Percentiles rank a stretch among this genome's conserved stretches.
Evolutionary conservation across 2,113 vertebrate genomes (phyloP).

Genomic region (Platichthys stellatus): DNA sequence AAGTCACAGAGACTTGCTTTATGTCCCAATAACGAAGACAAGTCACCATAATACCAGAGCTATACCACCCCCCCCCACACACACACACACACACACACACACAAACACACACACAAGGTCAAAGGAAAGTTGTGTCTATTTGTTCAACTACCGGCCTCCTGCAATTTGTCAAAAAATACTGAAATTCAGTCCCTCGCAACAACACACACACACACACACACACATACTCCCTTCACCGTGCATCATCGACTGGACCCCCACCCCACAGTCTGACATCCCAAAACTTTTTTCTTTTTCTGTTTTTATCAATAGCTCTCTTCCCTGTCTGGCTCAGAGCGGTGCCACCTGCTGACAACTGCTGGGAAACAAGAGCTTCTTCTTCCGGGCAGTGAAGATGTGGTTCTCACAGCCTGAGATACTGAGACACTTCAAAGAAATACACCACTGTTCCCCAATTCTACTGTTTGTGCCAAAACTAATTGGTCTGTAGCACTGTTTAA

Average conservation of each 20-base stretch:
- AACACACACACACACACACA: too few relatives aligned
- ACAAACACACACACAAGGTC: neutral
- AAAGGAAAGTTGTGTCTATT: neutral
- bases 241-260: slow-evolving; percentile 1
- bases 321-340: slow-evolving; percentile 23
- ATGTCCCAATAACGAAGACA: too few relatives aligned
- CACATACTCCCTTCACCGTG: neutral
- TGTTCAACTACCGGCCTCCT: neutral
- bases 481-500: slow-evolving; percentile 2
- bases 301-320: slow-evolving; percentile 4
- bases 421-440: neutral
- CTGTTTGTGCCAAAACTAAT: slow-evolving; percentile 14
- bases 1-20: too few relatives aligned
- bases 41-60: too few relatives aligned
- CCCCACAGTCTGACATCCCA: neutral
- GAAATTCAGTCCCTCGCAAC: neutral
- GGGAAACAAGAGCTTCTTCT: slow-evolving; percentile 32
- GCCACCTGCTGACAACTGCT: slow-evolving; percentile 58
- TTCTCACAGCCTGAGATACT: neutral
- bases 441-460: neutral
- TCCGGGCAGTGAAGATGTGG: slow-evolving; percentile 10
- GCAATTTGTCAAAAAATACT: neutral
- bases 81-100: too few relatives aligned
- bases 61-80: too few relatives aligned
- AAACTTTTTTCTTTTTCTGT: slow-evolving; percentile 15